Conservation (phyloP, 2,113 vertebrate genomes). For the Anthoscopus minutus region DNA sequence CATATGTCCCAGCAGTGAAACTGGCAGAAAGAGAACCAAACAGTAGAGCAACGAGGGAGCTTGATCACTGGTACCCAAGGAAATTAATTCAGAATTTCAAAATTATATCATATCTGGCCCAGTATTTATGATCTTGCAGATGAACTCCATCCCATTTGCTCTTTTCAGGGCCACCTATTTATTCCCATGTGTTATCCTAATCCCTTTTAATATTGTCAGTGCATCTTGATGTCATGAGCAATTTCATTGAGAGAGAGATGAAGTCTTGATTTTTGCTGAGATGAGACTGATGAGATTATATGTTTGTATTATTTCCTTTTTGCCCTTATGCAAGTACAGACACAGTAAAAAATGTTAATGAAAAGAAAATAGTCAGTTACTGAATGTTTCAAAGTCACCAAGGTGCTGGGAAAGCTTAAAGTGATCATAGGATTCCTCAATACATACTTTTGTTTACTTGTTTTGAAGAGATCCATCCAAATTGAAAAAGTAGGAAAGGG, state of each 20-base stretch:
- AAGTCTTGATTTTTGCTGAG: neutral
- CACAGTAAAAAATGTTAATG: neutral
- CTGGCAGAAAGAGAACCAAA: neutral
- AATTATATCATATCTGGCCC: neutral
- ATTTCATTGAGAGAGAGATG: neutral
- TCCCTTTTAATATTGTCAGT: neutral
- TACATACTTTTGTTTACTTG: neutral
- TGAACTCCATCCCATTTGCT: neutral
- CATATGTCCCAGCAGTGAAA: neutral
- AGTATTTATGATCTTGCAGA: neutral
- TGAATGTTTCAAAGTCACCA: neutral
- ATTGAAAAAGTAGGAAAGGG: neutral
- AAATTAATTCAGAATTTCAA: neutral
- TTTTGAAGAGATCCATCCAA: neutral
- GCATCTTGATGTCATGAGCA: neutral
- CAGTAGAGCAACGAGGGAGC: fast-evolving
- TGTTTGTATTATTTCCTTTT: neutral
- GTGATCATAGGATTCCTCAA: neutral
- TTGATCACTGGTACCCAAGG: neutral
- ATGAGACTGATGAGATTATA: neutral
- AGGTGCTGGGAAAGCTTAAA: neutral
- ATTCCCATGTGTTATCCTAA: neutral
- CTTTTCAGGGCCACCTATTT: neutral
- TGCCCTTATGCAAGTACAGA: neutral
- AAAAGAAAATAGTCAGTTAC: neutral